Conservation (phyloP, 2,113 vertebrate species). For the Megaptera novaeangliae region DNA sequence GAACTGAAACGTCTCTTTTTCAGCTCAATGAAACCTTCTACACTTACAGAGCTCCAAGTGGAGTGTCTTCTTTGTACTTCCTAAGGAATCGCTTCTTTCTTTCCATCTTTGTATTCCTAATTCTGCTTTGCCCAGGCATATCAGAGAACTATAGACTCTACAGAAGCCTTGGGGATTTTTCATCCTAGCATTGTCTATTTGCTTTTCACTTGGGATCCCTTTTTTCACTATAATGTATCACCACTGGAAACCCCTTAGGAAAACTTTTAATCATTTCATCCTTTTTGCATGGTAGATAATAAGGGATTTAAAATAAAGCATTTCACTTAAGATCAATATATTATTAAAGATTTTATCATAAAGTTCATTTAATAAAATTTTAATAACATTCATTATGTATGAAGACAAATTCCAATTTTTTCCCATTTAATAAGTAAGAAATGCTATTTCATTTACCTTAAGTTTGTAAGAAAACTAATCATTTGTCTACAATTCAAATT, state of each 20-base stretch:
- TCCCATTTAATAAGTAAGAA: slow-evolving; percentile 19
- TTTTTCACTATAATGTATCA: background rate
- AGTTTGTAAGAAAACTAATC: slow-evolving; percentile 12
- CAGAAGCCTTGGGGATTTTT: background rate
- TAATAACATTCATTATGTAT: slow-evolving; percentile 56
- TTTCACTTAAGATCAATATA: slow-evolving; percentile 62
- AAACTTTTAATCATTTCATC: slow-evolving; percentile 49
- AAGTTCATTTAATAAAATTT: slow-evolving; percentile 57
- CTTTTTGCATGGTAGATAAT: slow-evolving; percentile 16
- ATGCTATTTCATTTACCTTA: background rate
- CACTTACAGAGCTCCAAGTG: background rate
- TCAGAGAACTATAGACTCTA: background rate
- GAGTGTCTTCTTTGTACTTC: background rate
- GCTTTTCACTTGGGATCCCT: background rate
- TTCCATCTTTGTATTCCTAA: background rate
- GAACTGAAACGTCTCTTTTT: background rate
- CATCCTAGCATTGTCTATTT: background rate
- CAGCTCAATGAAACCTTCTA: background rate
- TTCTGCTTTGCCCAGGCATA: background rate
- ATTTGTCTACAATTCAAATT: slow-evolving; percentile 8
- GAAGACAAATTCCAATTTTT: slow-evolving; percentile 48
- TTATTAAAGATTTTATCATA: slow-evolving; percentile 64
- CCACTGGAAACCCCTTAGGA: slow-evolving; percentile 5
- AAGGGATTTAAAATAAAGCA: slow-evolving; percentile 53
- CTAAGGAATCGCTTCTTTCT: background rate